phyloP scores from a whole-genome alignment of 2,888 invertebrate genomes.

The Tipula lateralis region DNA sequence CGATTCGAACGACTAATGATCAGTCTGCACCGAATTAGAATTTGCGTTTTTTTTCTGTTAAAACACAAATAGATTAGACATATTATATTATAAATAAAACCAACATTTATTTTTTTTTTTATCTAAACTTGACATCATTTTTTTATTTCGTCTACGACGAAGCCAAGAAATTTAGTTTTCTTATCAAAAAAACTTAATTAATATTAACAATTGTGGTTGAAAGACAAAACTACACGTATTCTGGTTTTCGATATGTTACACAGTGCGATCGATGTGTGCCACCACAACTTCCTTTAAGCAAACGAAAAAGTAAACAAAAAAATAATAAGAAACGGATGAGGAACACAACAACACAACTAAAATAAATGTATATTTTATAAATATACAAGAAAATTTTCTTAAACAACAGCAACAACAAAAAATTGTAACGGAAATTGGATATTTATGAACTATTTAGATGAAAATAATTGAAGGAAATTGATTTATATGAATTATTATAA shows the following conservation, averaged over 20 bases:
- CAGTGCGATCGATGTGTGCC: not conserved
- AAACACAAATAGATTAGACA: not conserved
- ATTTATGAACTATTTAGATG: constrained; percentile 20
- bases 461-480: not conserved
- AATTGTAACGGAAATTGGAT: constrained; percentile 1
- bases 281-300: not conserved
- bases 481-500: not conserved
- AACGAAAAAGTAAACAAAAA: not conserved
- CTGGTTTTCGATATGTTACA: not conserved
- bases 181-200: not conserved
- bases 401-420: not conserved
- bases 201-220: not conserved
- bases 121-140: constrained; percentile 5
- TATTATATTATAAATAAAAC: constrained; percentile 2
- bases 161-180: constrained; percentile 11
- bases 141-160: not conserved
- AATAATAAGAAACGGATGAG: constrained; percentile 19
- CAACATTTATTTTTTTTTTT: not conserved
- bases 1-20: not conserved
- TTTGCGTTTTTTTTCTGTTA: not conserved
- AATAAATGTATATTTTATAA: not conserved
- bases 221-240: not conserved
- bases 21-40: not conserved
- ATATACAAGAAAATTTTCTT: not conserved
- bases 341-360: not conserved